Conservation (phyloP, 2,113 vertebrate species). For the Sardina pilchardus region DNA sequence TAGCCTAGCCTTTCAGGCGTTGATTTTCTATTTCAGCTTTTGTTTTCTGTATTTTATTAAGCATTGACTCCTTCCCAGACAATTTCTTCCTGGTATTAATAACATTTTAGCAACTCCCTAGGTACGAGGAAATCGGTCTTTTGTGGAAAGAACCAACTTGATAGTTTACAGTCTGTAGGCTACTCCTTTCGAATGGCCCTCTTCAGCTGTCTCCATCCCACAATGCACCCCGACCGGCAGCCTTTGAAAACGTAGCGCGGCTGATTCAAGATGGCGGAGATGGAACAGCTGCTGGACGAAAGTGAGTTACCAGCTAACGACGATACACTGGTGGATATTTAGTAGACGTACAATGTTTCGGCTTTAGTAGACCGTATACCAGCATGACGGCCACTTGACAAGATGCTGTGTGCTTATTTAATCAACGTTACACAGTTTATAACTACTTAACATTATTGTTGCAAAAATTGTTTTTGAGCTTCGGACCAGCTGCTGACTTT, state of each 20-base stretch:
- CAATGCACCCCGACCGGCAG: conserved; percentile 86
- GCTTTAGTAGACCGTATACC: neutral
- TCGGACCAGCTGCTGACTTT: neutral
- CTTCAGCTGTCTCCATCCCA: conserved; percentile 77
- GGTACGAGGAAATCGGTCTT: too few relatives aligned
- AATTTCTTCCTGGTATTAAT: too few relatives aligned
- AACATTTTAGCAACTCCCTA: too few relatives aligned
- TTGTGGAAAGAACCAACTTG: too few relatives aligned
- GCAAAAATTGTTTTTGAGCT: conserved; percentile 2
- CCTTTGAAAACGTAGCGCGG: conserved; percentile 99
- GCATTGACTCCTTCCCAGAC: too few relatives aligned
- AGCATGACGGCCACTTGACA: neutral
- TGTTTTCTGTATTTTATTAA: too few relatives aligned
- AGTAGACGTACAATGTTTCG: neutral
- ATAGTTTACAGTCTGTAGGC: too few relatives aligned
- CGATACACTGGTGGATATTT: neutral
- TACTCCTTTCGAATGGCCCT: neutral
- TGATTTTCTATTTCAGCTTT: too few relatives aligned
- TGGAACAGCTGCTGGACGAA: conserved; percentile 96
- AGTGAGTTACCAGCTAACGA: conserved; percentile 82
- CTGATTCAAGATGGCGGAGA: conserved; percentile 98
- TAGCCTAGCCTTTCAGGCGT: too few relatives aligned
- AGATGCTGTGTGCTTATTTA: neutral
- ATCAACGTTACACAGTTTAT: neutral
- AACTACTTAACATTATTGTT: neutral